Conservation (phyloP, 2,113 vertebrate genomes). For the Podarcis raffonei region DNA sequence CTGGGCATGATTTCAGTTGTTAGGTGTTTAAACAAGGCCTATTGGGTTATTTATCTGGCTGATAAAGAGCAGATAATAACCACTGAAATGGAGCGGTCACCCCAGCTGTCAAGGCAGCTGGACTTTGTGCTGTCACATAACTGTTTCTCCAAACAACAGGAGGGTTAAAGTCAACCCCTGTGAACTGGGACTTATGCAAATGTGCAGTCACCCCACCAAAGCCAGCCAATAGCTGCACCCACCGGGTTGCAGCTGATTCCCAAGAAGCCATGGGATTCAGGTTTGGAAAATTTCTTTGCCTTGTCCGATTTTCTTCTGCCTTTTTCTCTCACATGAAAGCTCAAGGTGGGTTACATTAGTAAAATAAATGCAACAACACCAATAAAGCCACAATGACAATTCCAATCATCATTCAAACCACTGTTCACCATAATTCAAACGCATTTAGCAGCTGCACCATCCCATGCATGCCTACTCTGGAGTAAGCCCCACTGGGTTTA, state of each 20-base stretch:
- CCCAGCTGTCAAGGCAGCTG: background rate
- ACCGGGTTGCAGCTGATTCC: fast-evolving
- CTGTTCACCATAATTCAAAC: background rate
- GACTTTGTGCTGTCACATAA: constrained; percentile 50
- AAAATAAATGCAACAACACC: no score
- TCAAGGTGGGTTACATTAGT: background rate
- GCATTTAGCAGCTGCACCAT: background rate
- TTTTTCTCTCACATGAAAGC: background rate
- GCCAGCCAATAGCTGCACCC: background rate
- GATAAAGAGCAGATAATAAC: constrained; percentile 10
- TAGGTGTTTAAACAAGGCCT: constrained; percentile 8
- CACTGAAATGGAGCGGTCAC: background rate
- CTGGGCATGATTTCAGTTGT: background rate
- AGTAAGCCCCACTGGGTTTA: no score
- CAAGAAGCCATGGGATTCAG: background rate
- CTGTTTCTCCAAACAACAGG: background rate
- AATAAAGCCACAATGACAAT: background rate
- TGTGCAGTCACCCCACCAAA: background rate
- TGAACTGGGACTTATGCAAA: background rate
- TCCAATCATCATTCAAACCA: background rate
- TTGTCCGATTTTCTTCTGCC: background rate
- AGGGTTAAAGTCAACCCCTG: background rate
- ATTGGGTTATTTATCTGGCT: background rate
- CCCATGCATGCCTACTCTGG: no score
- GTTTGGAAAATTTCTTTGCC: background rate